Evolutionary conservation across 2,113 vertebrate species (phyloP), one percentile per base, ranked within the genome.

Genomic region (Trematomus loennbergii): DNA sequence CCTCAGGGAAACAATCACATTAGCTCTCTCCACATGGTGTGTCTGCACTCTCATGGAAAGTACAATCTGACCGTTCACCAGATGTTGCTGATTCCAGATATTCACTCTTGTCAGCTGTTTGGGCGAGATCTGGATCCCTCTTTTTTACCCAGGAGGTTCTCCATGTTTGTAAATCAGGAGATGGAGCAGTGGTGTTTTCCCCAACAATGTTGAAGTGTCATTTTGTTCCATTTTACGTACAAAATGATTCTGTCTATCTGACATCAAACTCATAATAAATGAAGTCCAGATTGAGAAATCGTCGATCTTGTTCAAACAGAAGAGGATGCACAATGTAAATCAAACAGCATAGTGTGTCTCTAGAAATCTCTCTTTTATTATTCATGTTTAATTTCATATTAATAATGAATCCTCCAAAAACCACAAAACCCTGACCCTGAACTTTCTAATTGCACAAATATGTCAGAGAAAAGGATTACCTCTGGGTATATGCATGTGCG

Each of bases 331-430:
- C 72, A 77, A 22, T 72, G 65, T 16, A 48, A 77, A 89, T 79
- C 68, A 84, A 69, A 84, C 58, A 78, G 25, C n/a, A 72, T 52
- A 79, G 46, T 65, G 22, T 69, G 59, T 60, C 46, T 71, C 65
- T 79, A 63, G 36, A 83, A 87, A 76, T 60, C 52, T 66, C 17
- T 89, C 63, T 66, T 92, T 72, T 81, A 91, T 93, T 76, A 92
- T 93, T 93, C 33, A 90, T 90, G 78, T 78, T 83, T 68, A 60
- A 82, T 82, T 79, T 78, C 0, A 69, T 48, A 87, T 93, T 48
- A 91, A 94, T 94, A 89, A 93, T 92, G 60, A 43, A 94, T 89
- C 71, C 45, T 68, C 36, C 40, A 54, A 81, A 22, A 86, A 90
- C 84, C 90, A 80, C 79, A 62, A 83, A 87, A 82, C 64, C 81